Evolutionary conservation across 1,140 invertebrate species (phyloP), one percentile per base, ranked within the genome.

Genomic region (Lasioglossum albipes): DNA sequence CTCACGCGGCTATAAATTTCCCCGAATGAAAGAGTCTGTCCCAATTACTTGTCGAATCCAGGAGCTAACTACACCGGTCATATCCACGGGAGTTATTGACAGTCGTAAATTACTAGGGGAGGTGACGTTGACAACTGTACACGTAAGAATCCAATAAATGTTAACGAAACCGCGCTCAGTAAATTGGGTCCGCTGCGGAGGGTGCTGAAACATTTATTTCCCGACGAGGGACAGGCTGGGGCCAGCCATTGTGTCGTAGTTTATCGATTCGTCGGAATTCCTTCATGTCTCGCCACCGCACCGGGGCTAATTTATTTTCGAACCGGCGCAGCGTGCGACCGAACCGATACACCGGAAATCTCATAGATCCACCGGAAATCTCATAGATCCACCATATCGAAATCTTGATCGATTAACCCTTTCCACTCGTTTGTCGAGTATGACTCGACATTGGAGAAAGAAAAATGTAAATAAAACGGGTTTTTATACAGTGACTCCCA

Each of bases 251-350:
- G 72, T 75, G 31, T 57, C 54, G 36, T 62, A 61, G 64, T 81
- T 84, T 84, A 77, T 85, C 84, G 84, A 84, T 84, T 81, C 69
- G 36, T 65, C 22, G 59, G 2, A 45, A 84, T 84, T 81, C 74
- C 65, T 81, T 81, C 73, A 20, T 74, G 78, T 62, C 65, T 49
- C 74, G 52, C 73, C 74, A 84, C 84, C 70, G 22, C 74, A 84
- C 84, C 70, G 22, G 2, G 64, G 70, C 54, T 71, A 80, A 81
- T 85, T 74, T 81, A 73, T 79, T 73, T 85, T 82, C 74, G 42
- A 66, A 68, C 59, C 49, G 64, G 2, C 45, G 75, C 49, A 57
- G 2, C 45, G 75, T 59, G 59, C 61, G 27, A n/a, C 3, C 64
- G 20, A 31, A 27, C 49, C 71, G 66, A 75, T 75, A 45, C 22